These are phyloP conservation scores for human DNA, from an alignment of 2,113 vertebrate genomes.

Conservation along the genomic window GRCh38 chr3:162925001-162925500, in stretches of 20 bases:
- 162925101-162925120: no score
- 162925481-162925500: not conserved
- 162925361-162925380: not conserved
- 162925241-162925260: not conserved
- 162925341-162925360: not conserved
- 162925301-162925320: not conserved
- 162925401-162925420: not conserved
- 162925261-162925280: not conserved
- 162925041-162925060: no score
- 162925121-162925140: no score
- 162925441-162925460: not conserved
- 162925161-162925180: constrained; percentile 19
- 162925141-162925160: no score
- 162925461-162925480: not conserved
- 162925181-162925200: not conserved
- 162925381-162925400: not conserved
- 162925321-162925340: not conserved
- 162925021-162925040: no score
- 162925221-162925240: constrained; percentile 5
- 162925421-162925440: not conserved
- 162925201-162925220: not conserved
- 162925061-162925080: no score
- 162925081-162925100: no score
- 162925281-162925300: not conserved
- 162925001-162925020: no score